These are phyloP conservation scores for Puntigrus tetrazona DNA, from an alignment of 2,113 vertebrate genomes.

Conservation along the genomic window DNA sequence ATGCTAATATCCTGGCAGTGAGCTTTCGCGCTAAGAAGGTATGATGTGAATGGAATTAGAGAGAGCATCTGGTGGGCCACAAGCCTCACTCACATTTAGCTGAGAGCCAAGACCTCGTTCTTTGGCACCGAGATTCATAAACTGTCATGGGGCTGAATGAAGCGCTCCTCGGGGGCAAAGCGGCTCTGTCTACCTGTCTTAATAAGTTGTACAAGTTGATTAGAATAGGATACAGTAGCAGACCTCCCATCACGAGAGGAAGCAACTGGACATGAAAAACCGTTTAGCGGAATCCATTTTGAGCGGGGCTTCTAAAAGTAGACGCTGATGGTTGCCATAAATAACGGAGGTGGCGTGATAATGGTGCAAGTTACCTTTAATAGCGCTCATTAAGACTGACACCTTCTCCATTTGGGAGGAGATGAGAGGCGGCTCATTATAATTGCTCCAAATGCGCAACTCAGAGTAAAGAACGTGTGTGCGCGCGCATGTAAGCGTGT, in stretches of 20 bases:
- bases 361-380: slow-evolving; percentile 70
- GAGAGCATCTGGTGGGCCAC: slow-evolving; percentile 15
- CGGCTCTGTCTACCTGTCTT: slow-evolving; percentile 44
- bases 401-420: slow-evolving; percentile 62
- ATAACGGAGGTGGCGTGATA: slow-evolving; percentile 66
- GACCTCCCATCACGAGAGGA: slow-evolving; percentile 54
- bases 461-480: background rate
- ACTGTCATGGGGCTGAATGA: slow-evolving; percentile 43
- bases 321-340: slow-evolving; percentile 73
- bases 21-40: slow-evolving; percentile 15
- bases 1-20: slow-evolving; percentile 10
- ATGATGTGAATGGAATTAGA: slow-evolving; percentile 13
- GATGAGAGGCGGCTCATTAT: slow-evolving; percentile 57
- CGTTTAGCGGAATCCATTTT: slow-evolving; percentile 60
- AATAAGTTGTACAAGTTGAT: slow-evolving; percentile 47
- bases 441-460: slow-evolving; percentile 52
- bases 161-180: slow-evolving; percentile 36
- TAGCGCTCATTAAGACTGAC: slow-evolving; percentile 69
- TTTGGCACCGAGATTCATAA: slow-evolving; percentile 31
- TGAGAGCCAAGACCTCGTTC: slow-evolving; percentile 42
- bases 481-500: background rate
- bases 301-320: slow-evolving; percentile 60
- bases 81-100: slow-evolving; percentile 24
- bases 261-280: slow-evolving; percentile 61
- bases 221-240: slow-evolving; percentile 45